These are phyloP conservation scores for Ernsta delagoae DNA, from an alignment of 2,888 invertebrate species.

Conservation along the genomic window DNA sequence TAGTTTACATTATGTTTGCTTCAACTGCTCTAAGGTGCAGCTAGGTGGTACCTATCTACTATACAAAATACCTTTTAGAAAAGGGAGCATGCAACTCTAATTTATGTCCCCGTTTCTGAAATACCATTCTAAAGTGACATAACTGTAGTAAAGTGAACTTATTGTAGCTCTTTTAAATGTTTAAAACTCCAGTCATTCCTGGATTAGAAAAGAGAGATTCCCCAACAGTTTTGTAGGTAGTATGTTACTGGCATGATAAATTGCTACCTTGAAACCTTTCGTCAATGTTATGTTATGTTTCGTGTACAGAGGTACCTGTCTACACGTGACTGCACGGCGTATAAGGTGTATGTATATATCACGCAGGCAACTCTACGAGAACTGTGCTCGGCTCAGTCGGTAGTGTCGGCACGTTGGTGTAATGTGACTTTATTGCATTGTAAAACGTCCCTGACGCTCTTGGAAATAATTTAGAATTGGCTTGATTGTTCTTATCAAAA, in stretches of 20 bases:
- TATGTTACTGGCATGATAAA: background rate
- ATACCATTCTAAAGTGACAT: too few species aligned
- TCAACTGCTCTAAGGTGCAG: too few species aligned
- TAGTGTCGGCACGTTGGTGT: conserved; percentile 14
- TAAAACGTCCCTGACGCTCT: conserved; percentile 9
- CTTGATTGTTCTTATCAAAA: background rate
- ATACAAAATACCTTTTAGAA: too few species aligned
- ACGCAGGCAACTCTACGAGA: conserved; percentile 13
- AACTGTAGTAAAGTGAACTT: too few species aligned
- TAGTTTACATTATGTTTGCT: too few species aligned
- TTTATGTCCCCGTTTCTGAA: too few species aligned
- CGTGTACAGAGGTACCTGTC: background rate
- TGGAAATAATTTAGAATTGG: background rate
- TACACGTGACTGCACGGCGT: conserved; percentile 12
- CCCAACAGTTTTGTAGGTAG: background rate
- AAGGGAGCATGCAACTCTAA: too few species aligned
- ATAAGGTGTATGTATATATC: background rate
- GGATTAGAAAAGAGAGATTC: background rate
- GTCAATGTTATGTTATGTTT: background rate
- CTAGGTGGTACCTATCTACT: too few species aligned
- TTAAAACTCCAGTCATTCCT: background rate
- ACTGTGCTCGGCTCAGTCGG: background rate
- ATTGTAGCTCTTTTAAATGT: too few species aligned
- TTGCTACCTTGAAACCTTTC: background rate
- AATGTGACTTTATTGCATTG: conserved; percentile 25